phyloP scores from a whole-genome alignment of 2,888 invertebrate species.

The Eurytoma adleriae region DNA sequence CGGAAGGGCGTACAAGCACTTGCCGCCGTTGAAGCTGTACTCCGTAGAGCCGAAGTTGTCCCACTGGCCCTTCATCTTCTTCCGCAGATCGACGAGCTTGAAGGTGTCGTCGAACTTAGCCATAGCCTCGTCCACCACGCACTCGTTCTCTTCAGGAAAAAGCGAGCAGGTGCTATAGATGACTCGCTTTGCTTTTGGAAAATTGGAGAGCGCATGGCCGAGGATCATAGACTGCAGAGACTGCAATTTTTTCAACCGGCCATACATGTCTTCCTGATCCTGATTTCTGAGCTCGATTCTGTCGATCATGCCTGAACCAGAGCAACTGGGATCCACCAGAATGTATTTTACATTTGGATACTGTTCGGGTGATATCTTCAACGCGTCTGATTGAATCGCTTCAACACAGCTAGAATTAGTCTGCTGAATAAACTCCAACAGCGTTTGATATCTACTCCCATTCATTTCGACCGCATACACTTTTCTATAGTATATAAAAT shows the following conservation, averaged over 20 bases:
- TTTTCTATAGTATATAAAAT: conserved; percentile 77
- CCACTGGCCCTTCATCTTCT: conserved; percentile 82
- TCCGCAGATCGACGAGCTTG: conserved; percentile 81
- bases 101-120: conserved; percentile 75
- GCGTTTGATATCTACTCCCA: conserved; percentile 80
- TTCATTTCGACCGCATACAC: conserved; percentile 91
- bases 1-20: conserved; percentile 88
- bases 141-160: conserved; percentile 93
- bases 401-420: conserved; percentile 84
- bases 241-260: conserved; percentile 82
- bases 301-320: conserved; percentile 88
- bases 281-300: conserved; percentile 77
- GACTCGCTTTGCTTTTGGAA: conserved; percentile 89
- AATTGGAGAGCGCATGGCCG: conserved; percentile 88
- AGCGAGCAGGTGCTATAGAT: conserved; percentile 98
- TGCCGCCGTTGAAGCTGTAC: conserved; percentile 78
- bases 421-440: conserved; percentile 81
- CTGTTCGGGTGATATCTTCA: conserved; percentile 80
- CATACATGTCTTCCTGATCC: conserved; percentile 76
- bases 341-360: conserved; percentile 89
- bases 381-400: conserved; percentile 84
- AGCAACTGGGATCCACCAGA: conserved; percentile 97
- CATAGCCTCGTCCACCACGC: conserved; percentile 86
- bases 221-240: conserved; percentile 90
- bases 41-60: conserved; percentile 83